A percentile compares a stretch with the other conserved stretches of the same genome.
Conservation (phyloP, 2,888 invertebrate species). For the Drosophila pullipes region DNA sequence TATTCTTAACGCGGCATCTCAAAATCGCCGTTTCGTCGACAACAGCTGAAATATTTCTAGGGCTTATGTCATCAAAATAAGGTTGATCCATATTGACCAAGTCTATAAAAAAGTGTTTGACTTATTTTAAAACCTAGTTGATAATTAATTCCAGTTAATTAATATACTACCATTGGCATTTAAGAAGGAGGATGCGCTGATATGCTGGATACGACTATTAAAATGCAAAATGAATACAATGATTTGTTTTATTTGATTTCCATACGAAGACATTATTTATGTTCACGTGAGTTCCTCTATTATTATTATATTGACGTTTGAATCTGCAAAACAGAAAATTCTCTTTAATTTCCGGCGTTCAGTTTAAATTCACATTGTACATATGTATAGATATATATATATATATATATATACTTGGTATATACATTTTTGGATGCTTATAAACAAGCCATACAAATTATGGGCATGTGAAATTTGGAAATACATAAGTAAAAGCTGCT, state of each 20-base stretch:
- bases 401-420: background rate
- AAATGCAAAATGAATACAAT: conserved; percentile 68
- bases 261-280: conserved; percentile 23
- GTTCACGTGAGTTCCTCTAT: background rate
- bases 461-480: background rate
- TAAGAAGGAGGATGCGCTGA: conserved; percentile 61
- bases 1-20: conserved; percentile 93
- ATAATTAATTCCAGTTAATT: background rate
- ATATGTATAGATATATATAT: background rate
- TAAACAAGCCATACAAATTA: background rate
- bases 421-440: background rate
- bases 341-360: background rate
- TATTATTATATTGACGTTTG: background rate
- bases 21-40: conserved; percentile 93
- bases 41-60: conserved; percentile 93
- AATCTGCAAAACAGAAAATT: conserved; percentile 1
- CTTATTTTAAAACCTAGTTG: background rate
- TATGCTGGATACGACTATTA: conserved; percentile 64
- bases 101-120: conserved; percentile 32
- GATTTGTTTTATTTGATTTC: conserved; percentile 59
- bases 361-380: background rate
- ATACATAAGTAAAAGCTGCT: background rate
- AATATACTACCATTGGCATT: conserved; percentile 63
- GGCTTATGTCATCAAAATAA: conserved; percentile 93
- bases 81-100: conserved; percentile 87